Evolutionary conservation across 2,113 vertebrate genomes (phyloP).

Genomic region (Hyperopisus bebe): DNA sequence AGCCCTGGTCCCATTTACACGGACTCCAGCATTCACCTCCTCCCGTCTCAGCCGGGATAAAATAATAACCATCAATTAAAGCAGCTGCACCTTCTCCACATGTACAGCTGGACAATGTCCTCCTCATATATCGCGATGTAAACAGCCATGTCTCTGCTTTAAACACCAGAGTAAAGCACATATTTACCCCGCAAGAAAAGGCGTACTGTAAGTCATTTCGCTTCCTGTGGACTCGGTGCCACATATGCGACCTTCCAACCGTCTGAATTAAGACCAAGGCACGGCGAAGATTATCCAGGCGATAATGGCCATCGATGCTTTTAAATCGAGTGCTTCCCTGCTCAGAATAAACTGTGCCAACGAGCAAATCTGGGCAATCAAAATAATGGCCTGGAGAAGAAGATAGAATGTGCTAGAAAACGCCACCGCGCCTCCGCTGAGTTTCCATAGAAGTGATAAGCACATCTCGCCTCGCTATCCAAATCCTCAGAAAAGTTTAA

Average conservation of each 20-base stretch:
- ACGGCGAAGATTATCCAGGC: neutral
- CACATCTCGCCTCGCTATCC: neutral
- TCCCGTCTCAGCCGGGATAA: neutral
- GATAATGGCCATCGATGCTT: neutral
- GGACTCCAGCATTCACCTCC: neutral
- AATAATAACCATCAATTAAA: slow-evolving; percentile 5
- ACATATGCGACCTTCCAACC: neutral
- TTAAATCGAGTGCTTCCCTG: neutral
- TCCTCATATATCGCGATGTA: neutral
- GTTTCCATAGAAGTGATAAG: neutral
- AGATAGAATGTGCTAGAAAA: neutral
- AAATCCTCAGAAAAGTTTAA: neutral
- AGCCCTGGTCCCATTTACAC: neutral
- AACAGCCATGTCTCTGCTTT: neutral
- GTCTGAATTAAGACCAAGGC: neutral
- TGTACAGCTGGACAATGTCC: neutral
- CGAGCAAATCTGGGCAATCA: neutral
- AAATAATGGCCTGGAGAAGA: neutral
- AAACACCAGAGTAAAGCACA: neutral
- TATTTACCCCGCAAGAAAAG: neutral
- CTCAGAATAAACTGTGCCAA: neutral
- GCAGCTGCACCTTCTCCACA: neutral
- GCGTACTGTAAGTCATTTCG: neutral
- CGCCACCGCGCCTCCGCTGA: neutral
- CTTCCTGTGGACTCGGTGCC: neutral